Evolutionary conservation across 2,113 vertebrate species (phyloP).

Genomic region (Theropithecus gelada): DNA sequence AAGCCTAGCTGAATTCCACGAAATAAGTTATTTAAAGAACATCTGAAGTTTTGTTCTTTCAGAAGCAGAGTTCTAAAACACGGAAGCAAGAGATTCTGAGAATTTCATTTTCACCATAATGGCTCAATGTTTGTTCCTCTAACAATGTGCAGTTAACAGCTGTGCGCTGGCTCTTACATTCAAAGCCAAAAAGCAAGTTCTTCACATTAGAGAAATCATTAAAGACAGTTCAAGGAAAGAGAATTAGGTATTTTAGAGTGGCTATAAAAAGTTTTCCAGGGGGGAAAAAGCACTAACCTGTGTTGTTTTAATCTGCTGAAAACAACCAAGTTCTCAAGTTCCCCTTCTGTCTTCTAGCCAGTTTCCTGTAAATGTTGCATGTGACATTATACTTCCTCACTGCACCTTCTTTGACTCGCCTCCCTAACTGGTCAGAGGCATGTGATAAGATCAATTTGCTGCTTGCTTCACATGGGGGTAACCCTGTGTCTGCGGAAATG

Average conservation of each 20-base stretch:
- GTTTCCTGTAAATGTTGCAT: constrained; percentile 83
- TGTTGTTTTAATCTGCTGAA: constrained; percentile 64
- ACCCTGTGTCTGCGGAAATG: neutral
- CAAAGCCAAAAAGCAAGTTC: neutral
- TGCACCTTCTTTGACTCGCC: constrained; percentile 75
- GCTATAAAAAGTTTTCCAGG: constrained; percentile 4
- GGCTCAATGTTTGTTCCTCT: constrained; percentile 44
- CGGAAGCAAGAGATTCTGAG: constrained; percentile 55
- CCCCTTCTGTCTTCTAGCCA: constrained; percentile 75
- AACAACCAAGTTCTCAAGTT: constrained; percentile 70
- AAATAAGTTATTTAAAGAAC: constrained; percentile 31
- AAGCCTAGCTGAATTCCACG: constrained; percentile 30
- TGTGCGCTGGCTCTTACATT: rapidly evolving
- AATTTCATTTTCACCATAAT: constrained; percentile 59
- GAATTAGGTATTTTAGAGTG: neutral
- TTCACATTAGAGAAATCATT: neutral
- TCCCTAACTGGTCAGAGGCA: constrained; percentile 42
- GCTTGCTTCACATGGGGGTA: neutral
- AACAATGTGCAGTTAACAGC: neutral
- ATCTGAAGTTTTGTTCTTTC: constrained; percentile 30
- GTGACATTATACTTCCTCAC: constrained; percentile 85
- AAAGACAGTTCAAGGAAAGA: neutral
- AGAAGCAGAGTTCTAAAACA: constrained; percentile 32
- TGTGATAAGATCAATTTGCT: constrained; percentile 58
- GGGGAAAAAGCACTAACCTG: constrained; percentile 83